Evolutionary conservation across 1,140 invertebrate species (phyloP), one percentile per base, ranked within the genome.

Genomic region (Parapsyche elsis): DNA sequence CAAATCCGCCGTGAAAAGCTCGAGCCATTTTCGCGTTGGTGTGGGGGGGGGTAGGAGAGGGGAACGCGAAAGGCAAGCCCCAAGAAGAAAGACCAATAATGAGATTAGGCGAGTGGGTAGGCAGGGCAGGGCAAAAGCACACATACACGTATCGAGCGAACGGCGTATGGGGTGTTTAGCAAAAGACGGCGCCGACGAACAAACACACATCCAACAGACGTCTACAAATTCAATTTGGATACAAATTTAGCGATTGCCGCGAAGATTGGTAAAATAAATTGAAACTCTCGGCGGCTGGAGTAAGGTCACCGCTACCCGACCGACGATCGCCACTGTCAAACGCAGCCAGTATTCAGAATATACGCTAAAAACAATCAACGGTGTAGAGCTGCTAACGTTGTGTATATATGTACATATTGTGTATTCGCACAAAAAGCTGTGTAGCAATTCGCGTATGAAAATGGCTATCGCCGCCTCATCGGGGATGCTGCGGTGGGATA

Each of bases 61-160:
- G 53, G 26, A 45, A 38, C n/a, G 12, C 46, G 73, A 53, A 59
- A 53, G 24, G 46, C 21, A 24, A 59, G 49, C 9, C 10, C 67
- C 24, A 26, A 49, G 73, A 75, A 75, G 24, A 59, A 75, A 59
- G 53, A 75, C 49, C 73, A 59, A 75, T 75, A 75, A 75, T 75
- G 49, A 75, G 73, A 75, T 75, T 75, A 75, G 73, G 24, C 26
- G n/a, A 74, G 49, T 75, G 49, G 26, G 73, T 49, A 53, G 21
- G 16, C 71, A 38, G 38, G 38, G 16, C 19, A 24, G 44, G 38
- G 9, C 10, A 67, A 67, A 67, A 26, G 14, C 16, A 67, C 61
- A 30, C 24, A 38, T 0, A 38, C 30, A 23, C n/a, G 24, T 12
- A 24, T 71, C 30, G 30, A 38, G 2, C 7, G 7, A 38, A 38